phyloP scores from a whole-genome alignment of 2,888 invertebrate species.

The Chesias legatella region DNA sequence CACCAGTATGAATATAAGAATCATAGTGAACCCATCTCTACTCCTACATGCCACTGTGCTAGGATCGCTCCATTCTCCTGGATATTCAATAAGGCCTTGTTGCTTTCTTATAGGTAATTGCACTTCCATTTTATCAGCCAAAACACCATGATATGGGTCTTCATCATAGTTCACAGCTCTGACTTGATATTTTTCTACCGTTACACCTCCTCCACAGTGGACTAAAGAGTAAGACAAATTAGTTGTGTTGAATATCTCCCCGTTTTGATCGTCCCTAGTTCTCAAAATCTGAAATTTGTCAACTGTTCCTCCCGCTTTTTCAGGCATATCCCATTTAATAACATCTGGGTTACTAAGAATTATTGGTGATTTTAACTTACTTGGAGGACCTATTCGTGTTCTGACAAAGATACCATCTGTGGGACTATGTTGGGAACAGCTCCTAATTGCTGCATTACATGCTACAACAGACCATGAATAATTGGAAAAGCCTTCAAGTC shows the following conservation, averaged over 20 bases:
- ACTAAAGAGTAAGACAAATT: slow-evolving; percentile 39
- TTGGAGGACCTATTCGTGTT: slow-evolving; percentile 83
- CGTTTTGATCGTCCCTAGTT: slow-evolving; percentile 50
- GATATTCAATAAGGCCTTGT: slow-evolving; percentile 36
- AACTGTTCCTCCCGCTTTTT: slow-evolving; percentile 73
- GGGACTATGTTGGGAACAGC: slow-evolving; percentile 79
- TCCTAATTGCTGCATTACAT: slow-evolving; percentile 80
- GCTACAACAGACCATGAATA: slow-evolving; percentile 87
- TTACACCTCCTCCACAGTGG: slow-evolving; percentile 56
- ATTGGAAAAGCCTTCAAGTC: slow-evolving; percentile 81
- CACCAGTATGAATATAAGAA: slow-evolving; percentile 53
- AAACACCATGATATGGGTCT: slow-evolving; percentile 53
- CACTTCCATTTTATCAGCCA: slow-evolving; percentile 43
- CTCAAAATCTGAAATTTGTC: slow-evolving; percentile 80
- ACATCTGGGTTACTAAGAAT: slow-evolving; percentile 47
- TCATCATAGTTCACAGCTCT: slow-evolving; percentile 66
- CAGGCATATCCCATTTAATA: slow-evolving; percentile 76
- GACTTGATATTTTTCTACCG: slow-evolving; percentile 59
- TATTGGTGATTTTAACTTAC: slow-evolving; percentile 53
- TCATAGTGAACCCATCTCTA: slow-evolving; percentile 53
- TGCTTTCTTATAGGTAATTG: slow-evolving; percentile 35
- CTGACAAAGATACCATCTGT: slow-evolving; percentile 73
- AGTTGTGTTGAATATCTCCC: slow-evolving; percentile 45
- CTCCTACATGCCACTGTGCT: slow-evolving; percentile 53
- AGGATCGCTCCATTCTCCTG: slow-evolving; percentile 65